Evolutionary conservation across 2,797 vertebrate genomes (phyloP).

Genomic region (Danio kyathit): DNA sequence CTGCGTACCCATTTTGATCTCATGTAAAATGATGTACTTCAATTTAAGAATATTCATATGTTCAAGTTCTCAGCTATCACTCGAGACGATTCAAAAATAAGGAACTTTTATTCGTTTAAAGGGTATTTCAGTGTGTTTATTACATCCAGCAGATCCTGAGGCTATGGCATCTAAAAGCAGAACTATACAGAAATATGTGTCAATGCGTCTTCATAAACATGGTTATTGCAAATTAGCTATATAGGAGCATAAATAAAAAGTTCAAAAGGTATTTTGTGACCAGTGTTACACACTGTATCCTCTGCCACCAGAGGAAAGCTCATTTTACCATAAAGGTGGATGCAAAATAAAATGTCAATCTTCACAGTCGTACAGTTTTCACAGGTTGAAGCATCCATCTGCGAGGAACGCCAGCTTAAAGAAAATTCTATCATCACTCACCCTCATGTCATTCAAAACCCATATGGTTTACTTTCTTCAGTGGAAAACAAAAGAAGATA

Average conservation of each 20-base stretch:
- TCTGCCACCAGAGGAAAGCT: slow-evolving; percentile 30
- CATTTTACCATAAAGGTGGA: slow-evolving; percentile 21
- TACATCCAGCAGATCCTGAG: slow-evolving; percentile 65
- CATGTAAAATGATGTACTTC: too few species aligned
- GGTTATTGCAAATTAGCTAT: slow-evolving; percentile 53
- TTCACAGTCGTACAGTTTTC: slow-evolving; percentile 43
- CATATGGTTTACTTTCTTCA: background rate
- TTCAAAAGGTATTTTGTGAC: slow-evolving; percentile 7
- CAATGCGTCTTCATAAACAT: slow-evolving; percentile 50
- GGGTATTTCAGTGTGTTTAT: slow-evolving; percentile 65
- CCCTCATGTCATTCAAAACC: background rate
- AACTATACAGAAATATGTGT: slow-evolving; percentile 59
- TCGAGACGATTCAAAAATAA: slow-evolving; percentile 29
- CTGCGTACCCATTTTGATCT: too few species aligned
- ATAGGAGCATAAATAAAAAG: slow-evolving; percentile 41
- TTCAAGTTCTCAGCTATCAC: background rate
- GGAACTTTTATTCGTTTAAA: slow-evolving; percentile 36
- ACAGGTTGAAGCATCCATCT: slow-evolving; percentile 21
- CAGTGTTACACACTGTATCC: slow-evolving; percentile 4
- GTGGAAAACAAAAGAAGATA: background rate
- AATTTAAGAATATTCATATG: too few species aligned
- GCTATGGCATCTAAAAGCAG: slow-evolving; percentile 63
- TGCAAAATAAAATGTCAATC: slow-evolving; percentile 36
- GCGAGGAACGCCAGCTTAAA: slow-evolving; percentile 16
- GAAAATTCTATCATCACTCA: slow-evolving; percentile 14